phyloP scores from a whole-genome alignment of 2,113 vertebrate genomes.

The Pogona vitticeps region DNA sequence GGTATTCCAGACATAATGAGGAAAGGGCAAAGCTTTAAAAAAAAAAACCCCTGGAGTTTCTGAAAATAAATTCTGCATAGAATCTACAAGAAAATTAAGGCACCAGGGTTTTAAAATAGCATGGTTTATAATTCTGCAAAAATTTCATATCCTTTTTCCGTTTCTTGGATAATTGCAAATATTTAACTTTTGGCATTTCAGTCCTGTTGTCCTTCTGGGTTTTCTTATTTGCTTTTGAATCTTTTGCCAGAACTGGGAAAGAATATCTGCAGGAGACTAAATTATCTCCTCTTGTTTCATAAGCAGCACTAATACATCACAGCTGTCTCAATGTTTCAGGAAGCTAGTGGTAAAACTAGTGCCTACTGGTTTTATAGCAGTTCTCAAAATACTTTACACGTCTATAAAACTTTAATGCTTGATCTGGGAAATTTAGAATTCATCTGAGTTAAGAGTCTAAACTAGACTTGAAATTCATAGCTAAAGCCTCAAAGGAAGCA shows the following conservation, averaged over 20 bases:
- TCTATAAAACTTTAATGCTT: neutral
- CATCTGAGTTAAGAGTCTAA: too few species aligned
- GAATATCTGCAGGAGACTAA: conserved; percentile 16
- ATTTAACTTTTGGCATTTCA: conserved; percentile 14
- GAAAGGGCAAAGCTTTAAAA: neutral
- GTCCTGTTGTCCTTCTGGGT: conserved; percentile 1
- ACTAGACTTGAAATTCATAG: neutral
- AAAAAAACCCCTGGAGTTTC: too few species aligned
- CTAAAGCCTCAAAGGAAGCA: too few species aligned
- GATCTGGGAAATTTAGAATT: neutral
- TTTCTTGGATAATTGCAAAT: neutral
- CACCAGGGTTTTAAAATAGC: neutral
- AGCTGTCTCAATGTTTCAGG: neutral
- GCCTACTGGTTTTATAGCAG: rapidly evolving
- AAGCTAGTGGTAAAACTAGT: neutral
- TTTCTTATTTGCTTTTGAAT: conserved; percentile 1
- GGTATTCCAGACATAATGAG: neutral
- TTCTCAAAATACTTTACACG: rapidly evolving
- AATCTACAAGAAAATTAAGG: neutral
- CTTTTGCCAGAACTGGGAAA: conserved; percentile 9
- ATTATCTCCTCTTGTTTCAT: conserved; percentile 29
- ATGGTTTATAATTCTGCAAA: neutral
- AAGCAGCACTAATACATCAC: neutral
- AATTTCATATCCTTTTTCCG: neutral
- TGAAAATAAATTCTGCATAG: neutral